phyloP scores from a whole-genome alignment of 1,140 invertebrate genomes.

The Campoletis sonorensis region DNA sequence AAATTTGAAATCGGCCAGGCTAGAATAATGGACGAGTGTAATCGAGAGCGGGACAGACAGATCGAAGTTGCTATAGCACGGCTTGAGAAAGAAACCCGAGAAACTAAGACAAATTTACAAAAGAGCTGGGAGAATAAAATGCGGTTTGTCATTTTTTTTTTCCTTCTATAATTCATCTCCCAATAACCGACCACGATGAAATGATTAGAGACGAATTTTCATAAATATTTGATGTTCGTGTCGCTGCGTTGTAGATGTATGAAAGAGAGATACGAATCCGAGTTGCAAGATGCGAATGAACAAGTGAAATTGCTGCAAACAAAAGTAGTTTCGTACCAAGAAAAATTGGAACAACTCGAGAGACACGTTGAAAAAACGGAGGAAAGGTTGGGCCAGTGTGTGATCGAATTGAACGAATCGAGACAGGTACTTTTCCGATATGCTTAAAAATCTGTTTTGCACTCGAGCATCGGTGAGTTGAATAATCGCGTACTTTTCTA shows the following conservation, averaged over 20 bases:
- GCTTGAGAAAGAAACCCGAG: conserved; percentile 79
- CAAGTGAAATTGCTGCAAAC: conserved; percentile 77
- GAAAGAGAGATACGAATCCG: conserved; percentile 85
- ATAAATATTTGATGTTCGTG: conserved; percentile 2
- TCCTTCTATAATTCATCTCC: too few relatives aligned
- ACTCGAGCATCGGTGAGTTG: too few relatives aligned
- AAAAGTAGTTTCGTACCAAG: conserved; percentile 78
- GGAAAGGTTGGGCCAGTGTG: conserved; percentile 64
- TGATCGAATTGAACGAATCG: conserved; percentile 74
- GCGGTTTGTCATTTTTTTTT: neutral
- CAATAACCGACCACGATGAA: conserved; percentile 22
- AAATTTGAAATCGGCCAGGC: conserved; percentile 79
- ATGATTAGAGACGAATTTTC: conserved; percentile 23
- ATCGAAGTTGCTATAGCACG: conserved; percentile 82
- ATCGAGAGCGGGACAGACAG: conserved; percentile 81
- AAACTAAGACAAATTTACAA: conserved; percentile 75
- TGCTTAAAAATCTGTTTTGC: too few relatives aligned
- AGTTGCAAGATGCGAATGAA: conserved; percentile 80
- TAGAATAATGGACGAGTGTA: conserved; percentile 78
- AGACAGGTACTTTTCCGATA: conserved; percentile 71
- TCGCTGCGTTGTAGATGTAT: conserved; percentile 77
- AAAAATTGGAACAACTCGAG: conserved; percentile 77
- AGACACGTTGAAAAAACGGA: conserved; percentile 73
- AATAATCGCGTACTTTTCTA: too few relatives aligned
- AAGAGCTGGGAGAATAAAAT: conserved; percentile 75